Conservation (phyloP, 2,888 invertebrate genomes). For the Allygus modestus region DNA sequence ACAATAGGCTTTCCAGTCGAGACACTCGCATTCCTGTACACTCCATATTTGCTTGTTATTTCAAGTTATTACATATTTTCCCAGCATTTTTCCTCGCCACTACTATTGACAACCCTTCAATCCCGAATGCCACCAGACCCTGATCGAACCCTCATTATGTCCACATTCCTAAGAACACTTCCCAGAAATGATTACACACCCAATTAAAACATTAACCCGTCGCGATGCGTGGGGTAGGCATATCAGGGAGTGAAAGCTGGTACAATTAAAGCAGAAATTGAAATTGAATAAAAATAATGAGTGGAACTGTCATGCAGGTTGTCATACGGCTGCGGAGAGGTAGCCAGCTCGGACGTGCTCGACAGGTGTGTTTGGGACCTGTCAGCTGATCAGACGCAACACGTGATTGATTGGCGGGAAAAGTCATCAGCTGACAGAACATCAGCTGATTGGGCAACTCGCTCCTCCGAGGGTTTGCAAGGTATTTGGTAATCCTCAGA, state of each 20-base stretch:
- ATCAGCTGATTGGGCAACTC: constrained; percentile 28
- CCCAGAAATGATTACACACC: constrained; percentile 28
- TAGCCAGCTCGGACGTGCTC: not conserved
- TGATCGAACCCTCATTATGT: not conserved
- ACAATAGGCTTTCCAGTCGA: too few species aligned
- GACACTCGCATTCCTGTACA: constrained; percentile 15
- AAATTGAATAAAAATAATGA: constrained; percentile 46
- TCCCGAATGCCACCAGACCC: not conserved
- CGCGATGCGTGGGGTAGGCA: constrained; percentile 9
- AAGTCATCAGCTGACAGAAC: not conserved
- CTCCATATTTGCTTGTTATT: not conserved
- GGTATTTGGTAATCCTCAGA: not conserved
- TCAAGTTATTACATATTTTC: not conserved
- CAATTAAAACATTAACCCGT: constrained; percentile 38
- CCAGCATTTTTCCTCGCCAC: not conserved
- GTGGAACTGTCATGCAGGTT: constrained; percentile 45
- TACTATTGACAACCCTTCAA: constrained; percentile 29
- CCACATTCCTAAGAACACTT: constrained; percentile 20
- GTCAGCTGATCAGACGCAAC: constrained; percentile 40
- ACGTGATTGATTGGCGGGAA: constrained; percentile 21
- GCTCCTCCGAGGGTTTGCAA: not conserved
- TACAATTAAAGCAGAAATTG: constrained; percentile 44
- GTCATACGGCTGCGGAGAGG: not conserved
- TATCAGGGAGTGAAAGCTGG: constrained; percentile 18
- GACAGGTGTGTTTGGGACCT: constrained; percentile 43